Conservation (phyloP, 2,888 invertebrate species). For the Chaetogeoica ovagalla region DNA sequence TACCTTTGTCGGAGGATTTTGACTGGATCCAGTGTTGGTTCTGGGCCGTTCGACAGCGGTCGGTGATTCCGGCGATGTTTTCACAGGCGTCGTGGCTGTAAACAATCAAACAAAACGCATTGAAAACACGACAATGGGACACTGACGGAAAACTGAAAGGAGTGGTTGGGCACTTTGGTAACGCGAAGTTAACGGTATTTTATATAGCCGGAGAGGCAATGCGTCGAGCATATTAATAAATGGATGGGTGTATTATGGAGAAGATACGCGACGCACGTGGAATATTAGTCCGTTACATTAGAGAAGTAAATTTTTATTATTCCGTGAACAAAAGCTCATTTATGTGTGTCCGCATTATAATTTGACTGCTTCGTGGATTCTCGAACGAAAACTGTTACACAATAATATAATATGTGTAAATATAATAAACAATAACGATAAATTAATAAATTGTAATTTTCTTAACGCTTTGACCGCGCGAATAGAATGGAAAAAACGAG, state of each 20-base stretch:
- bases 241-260: not conserved
- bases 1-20: conserved; percentile 50
- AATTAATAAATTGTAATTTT: not conserved
- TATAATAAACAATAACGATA: conserved; percentile 4
- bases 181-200: conserved; percentile 21
- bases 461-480: too few relatives aligned
- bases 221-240: conserved; percentile 35
- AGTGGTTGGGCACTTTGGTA: conserved; percentile 2
- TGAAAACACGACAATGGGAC: conserved; percentile 6
- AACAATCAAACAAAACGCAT: conserved; percentile 6
- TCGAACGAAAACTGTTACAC: not conserved
- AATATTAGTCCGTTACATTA: conserved; percentile 3
- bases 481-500: too few relatives aligned
- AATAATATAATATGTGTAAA: not conserved
- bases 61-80: conserved; percentile 48
- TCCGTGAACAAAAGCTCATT: conserved; percentile 28
- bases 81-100: conserved; percentile 45
- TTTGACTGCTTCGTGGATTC: conserved; percentile 36
- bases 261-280: not conserved
- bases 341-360: not conserved
- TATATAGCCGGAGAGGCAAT: not conserved
- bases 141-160: conserved; percentile 45
- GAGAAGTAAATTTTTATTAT: conserved; percentile 40
- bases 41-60: conserved; percentile 44
- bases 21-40: conserved; percentile 37